phyloP scores from a whole-genome alignment of 2,888 invertebrate genomes.

The Aradus depressus region DNA sequence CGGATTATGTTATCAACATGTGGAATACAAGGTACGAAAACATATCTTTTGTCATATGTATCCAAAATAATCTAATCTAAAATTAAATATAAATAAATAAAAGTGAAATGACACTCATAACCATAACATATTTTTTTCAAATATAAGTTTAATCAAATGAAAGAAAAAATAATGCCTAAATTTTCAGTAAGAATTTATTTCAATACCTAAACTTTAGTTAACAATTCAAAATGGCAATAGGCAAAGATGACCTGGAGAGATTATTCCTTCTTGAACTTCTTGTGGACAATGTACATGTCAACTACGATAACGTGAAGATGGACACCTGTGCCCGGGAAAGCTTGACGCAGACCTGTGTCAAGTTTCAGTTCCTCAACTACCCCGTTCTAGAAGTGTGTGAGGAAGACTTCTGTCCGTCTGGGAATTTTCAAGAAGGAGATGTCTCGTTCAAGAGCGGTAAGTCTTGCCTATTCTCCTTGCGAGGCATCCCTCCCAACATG shows the following conservation, averaged over 20 bases:
- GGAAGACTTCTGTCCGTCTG: conserved; percentile 17
- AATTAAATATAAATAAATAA: too few relatives aligned
- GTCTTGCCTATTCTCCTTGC: conserved; percentile 22
- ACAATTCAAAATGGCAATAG: not conserved
- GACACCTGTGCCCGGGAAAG: conserved; percentile 6
- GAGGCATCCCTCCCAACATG: not conserved
- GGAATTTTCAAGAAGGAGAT: not conserved
- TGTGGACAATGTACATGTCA: conserved; percentile 19
- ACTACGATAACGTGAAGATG: conserved; percentile 2
- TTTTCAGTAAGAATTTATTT: too few relatives aligned
- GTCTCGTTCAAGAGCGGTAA: conserved; percentile 23
- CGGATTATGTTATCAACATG: too few relatives aligned
- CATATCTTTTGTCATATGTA: too few relatives aligned
- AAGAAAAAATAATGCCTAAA: too few relatives aligned
- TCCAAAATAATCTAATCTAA: too few relatives aligned
- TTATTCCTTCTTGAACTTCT: conserved; percentile 23
- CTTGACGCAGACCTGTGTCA: conserved; percentile 15
- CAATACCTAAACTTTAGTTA: too few relatives aligned
- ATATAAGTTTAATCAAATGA: too few relatives aligned
- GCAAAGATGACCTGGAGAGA: conserved; percentile 9
- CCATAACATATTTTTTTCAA: too few relatives aligned
- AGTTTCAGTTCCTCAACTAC: conserved; percentile 23
- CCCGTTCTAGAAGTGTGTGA: conserved; percentile 16
- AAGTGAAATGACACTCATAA: too few relatives aligned
- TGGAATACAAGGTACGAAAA: too few relatives aligned